Evolutionary conservation across 2,113 vertebrate genomes (phyloP).

Genomic region (Cacatua alba): DNA sequence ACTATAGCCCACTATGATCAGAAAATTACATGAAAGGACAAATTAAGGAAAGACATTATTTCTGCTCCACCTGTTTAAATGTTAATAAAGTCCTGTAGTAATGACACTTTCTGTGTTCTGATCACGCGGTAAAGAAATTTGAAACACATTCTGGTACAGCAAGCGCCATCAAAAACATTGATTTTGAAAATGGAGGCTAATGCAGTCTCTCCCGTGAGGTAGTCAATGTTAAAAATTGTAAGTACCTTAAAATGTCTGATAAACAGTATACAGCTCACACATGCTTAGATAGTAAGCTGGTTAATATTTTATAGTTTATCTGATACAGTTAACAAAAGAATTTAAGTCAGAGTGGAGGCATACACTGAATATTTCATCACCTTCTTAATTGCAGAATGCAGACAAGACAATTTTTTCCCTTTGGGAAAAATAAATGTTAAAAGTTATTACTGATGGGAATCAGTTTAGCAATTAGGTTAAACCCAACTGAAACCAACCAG

Average conservation of each 20-base stretch:
- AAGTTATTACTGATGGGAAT: conserved; percentile 78
- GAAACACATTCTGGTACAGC: neutral
- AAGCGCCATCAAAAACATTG: neutral
- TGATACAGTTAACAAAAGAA: conserved; percentile 83
- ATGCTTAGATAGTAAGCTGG: conserved; percentile 63
- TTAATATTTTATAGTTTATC: conserved; percentile 81
- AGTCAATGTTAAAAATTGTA: conserved; percentile 63
- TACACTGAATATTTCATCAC: conserved; percentile 79
- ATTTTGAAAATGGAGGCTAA: conserved; percentile 23
- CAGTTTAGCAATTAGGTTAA: conserved; percentile 78
- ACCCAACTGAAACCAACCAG: conserved; percentile 71
- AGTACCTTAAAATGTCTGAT: conserved; percentile 61
- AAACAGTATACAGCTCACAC: conserved; percentile 69
- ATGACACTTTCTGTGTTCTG: conserved; percentile 8
- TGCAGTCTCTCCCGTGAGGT: neutral
- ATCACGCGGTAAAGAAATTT: conserved; percentile 23
- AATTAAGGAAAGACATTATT: conserved; percentile 21
- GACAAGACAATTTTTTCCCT: conserved; percentile 66
- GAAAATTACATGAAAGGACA: neutral
- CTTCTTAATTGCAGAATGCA: conserved; percentile 75
- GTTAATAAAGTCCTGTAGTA: conserved; percentile 4
- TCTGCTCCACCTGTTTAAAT: conserved; percentile 50
- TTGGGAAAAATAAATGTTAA: conserved; percentile 79
- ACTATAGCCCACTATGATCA: neutral
- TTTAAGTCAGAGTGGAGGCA: conserved; percentile 71